Evolutionary conservation across 1,140 invertebrate genomes (phyloP).

Genomic region (Drosophila dunni): DNA sequence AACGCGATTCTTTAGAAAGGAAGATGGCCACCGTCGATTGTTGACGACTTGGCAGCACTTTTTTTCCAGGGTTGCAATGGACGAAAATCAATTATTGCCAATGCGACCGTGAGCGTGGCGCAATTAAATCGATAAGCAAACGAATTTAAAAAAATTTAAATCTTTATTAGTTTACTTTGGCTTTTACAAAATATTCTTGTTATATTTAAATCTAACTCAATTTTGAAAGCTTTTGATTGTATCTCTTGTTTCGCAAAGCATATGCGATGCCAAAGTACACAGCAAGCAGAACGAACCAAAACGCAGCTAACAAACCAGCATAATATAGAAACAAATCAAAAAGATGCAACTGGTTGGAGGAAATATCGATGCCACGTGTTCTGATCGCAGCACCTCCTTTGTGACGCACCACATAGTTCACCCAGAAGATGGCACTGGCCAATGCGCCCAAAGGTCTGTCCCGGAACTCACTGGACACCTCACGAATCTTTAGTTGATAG

Average conservation of each 20-base stretch:
- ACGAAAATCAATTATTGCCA: conserved; percentile 2
- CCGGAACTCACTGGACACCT: conserved; percentile 85
- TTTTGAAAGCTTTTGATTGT: conserved; percentile 55
- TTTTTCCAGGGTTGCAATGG: conserved; percentile 31
- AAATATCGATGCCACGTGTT: conserved; percentile 63
- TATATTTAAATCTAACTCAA: conserved; percentile 46
- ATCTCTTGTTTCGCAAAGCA: conserved; percentile 48
- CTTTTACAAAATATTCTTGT: conserved; percentile 6
- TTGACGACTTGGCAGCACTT: conserved; percentile 48
- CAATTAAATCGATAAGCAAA: conserved; percentile 16
- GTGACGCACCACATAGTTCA: conserved; percentile 87
- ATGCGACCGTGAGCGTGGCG: conserved; percentile 19
- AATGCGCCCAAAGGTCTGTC: conserved; percentile 86
- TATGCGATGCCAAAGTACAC: conserved; percentile 41
- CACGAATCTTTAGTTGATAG: conserved; percentile 83
- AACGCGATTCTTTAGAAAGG: conserved; percentile 82
- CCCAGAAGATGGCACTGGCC: conserved; percentile 87
- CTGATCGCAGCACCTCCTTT: conserved; percentile 84
- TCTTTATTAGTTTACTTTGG: conserved; percentile 35
- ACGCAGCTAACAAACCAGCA: conserved; percentile 34
- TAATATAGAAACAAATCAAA: conserved; percentile 73
- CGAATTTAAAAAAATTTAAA: conserved; percentile 2
- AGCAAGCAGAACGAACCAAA: conserved; percentile 37
- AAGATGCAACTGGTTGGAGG: conserved; percentile 68
- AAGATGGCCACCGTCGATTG: conserved; percentile 66